phyloP scores from a whole-genome alignment of 2,797 vertebrate genomes.

The Leptoclinus maculatus region DNA sequence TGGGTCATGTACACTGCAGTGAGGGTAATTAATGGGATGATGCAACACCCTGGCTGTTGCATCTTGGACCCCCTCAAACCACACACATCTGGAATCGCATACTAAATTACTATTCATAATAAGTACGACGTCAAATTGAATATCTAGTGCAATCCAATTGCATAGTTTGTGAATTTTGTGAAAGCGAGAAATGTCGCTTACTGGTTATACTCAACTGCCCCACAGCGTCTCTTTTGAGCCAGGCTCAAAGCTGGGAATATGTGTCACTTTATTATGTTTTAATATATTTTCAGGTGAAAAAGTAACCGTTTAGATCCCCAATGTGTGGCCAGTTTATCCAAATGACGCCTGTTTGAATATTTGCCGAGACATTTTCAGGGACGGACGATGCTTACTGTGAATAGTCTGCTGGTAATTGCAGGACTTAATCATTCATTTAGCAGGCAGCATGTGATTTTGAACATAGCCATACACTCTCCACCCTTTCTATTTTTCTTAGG shows the following conservation, averaged over 20 bases:
- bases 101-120: not conserved
- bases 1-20: conserved; percentile 68
- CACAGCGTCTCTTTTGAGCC: not conserved
- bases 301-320: not conserved
- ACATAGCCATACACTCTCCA: not conserved
- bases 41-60: conserved; percentile 69
- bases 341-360: not conserved
- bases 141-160: not conserved
- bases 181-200: not conserved
- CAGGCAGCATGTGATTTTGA: not conserved
- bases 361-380: not conserved
- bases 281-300: not conserved
- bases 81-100: not conserved
- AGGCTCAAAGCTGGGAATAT: not conserved
- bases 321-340: not conserved
- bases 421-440: not conserved
- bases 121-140: not conserved
- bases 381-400: not conserved
- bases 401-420: not conserved
- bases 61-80: conserved; percentile 43
- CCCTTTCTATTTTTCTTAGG: conserved; percentile 28
- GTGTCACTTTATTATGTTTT: not conserved
- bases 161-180: not conserved
- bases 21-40: conserved; percentile 79
- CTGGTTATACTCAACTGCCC: not conserved